These are phyloP conservation scores for Ploceus nigricollis DNA, from an alignment of 2,113 vertebrate species.

Conservation along the genomic window DNA sequence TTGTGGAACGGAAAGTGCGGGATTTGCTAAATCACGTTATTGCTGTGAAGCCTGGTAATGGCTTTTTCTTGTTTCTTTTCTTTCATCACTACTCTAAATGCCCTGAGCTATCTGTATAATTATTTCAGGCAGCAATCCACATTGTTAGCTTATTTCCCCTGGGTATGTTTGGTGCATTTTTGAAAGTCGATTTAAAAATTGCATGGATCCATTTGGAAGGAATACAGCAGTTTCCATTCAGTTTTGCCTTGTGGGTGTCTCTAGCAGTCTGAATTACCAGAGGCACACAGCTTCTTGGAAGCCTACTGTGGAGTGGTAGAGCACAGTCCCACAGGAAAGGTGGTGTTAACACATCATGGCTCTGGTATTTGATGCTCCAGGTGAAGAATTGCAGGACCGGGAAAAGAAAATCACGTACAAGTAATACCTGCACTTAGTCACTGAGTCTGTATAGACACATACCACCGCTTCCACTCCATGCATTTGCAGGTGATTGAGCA, in stretches of 20 bases:
- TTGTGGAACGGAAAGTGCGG: fast-evolving
- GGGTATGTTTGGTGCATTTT: not conserved
- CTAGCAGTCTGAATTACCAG: not conserved
- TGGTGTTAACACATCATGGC: not conserved
- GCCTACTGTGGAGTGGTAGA: not conserved
- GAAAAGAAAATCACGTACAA: not conserved
- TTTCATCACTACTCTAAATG: not conserved
- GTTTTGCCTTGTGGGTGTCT: not conserved
- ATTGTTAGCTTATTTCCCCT: conserved; percentile 10
- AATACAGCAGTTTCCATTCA: not conserved
- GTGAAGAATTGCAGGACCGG: not conserved
- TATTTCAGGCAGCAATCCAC: conserved; percentile 9
- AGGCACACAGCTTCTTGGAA: not conserved
- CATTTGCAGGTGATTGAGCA: not conserved
- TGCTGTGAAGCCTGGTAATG: not conserved
- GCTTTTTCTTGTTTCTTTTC: not conserved
- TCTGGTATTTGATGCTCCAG: conserved; percentile 27
- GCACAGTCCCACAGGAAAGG: conserved; percentile 21
- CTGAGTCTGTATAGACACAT: not conserved
- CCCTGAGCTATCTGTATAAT: not conserved
- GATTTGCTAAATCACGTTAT: not conserved
- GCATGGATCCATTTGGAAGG: not conserved
- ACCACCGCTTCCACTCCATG: not conserved
- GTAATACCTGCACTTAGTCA: conserved; percentile 3
- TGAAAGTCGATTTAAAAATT: not conserved